A percentile compares a stretch with the other conserved stretches of the same genome.
phyloP scores from a whole-genome alignment of 2,797 vertebrate species.

The Todus mexicanus region DNA sequence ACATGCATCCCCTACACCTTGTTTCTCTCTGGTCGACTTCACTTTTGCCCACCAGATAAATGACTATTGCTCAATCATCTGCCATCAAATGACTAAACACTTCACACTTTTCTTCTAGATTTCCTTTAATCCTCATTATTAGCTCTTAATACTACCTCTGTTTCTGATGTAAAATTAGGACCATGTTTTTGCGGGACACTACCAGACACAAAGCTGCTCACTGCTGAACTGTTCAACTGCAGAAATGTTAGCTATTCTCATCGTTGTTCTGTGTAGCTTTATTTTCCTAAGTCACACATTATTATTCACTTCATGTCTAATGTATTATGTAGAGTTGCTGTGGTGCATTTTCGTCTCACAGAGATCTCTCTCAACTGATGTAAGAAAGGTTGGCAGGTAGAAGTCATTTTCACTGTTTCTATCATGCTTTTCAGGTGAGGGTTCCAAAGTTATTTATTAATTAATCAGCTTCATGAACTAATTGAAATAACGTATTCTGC shows the following conservation, averaged over 20 bases:
- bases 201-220: background rate
- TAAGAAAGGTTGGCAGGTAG: background rate
- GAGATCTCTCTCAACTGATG: background rate
- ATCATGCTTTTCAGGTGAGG: background rate
- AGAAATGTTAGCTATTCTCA: background rate
- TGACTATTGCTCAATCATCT: background rate
- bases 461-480: background rate
- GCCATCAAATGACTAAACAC: background rate
- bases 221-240: background rate
- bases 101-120: background rate
- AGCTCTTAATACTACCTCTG: background rate
- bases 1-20: rapidly evolving
- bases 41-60: background rate
- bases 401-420: background rate
- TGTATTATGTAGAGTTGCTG: background rate
- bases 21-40: background rate
- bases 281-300: background rate
- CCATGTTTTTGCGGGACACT: background rate
- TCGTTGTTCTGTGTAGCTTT: background rate
- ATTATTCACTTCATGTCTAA: background rate
- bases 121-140: background rate
- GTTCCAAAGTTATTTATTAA: background rate
- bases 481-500: background rate
- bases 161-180: background rate
- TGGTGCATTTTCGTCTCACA: background rate